Percentiles rank a stretch among this genome's conserved stretches.
These are phyloP conservation scores for Luperina nickerlii DNA, from an alignment of 2,888 invertebrate species.

Conservation along the genomic window DNA sequence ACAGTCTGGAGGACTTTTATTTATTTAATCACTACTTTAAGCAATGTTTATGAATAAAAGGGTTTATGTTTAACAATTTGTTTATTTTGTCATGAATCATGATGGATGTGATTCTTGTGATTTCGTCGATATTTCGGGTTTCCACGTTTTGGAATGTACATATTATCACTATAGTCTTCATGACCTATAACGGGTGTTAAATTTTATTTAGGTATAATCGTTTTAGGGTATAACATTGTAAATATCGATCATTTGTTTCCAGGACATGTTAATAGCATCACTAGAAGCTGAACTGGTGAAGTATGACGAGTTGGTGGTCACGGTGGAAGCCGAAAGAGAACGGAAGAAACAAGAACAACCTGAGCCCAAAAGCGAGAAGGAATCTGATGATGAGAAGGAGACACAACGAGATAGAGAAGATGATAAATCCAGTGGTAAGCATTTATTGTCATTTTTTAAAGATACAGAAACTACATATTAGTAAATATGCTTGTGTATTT, in stretches of 20 bases:
- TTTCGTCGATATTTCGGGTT: too few species aligned
- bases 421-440: constrained; percentile 89
- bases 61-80: background rate
- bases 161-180: too few species aligned
- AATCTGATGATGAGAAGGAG: constrained; percentile 62
- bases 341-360: constrained; percentile 75
- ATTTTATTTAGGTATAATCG: background rate
- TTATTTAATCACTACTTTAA: too few species aligned
- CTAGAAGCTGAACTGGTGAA: constrained; percentile 94
- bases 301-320: constrained; percentile 93
- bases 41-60: too few species aligned
- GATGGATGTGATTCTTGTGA: background rate
- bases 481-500: background rate
- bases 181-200: background rate
- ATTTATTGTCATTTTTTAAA: constrained; percentile 8
- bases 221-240: background rate
- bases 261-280: constrained; percentile 92
- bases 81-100: background rate
- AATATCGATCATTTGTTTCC: constrained; percentile 55
- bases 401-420: constrained; percentile 64
- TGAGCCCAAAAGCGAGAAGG: constrained; percentile 63
- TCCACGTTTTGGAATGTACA: background rate
- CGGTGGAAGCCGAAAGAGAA: constrained; percentile 91
- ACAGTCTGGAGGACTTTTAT: too few species aligned
- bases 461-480: background rate